Conservation (phyloP, 2,888 invertebrate species). For the Homarus gammarus region DNA sequence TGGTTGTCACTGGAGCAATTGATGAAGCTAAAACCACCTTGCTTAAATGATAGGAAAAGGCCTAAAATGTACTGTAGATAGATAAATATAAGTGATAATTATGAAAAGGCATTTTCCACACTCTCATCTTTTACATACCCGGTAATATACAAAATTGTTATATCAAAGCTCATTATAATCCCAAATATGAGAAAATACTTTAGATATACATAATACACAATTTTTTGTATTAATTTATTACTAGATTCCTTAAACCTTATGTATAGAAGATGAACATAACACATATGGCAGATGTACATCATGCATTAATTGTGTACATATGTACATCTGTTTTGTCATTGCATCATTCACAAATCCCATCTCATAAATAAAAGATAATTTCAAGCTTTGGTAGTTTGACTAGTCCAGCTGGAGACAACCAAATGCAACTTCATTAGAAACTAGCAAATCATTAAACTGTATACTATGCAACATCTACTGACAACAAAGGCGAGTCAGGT, state of each 20-base stretch:
- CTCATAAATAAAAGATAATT: neutral
- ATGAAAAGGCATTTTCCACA: too few relatives aligned
- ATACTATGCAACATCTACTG: neutral
- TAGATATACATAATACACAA: neutral
- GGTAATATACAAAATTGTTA: too few relatives aligned
- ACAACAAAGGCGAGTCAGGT: neutral
- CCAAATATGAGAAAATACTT: too few relatives aligned
- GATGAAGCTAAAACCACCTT: neutral
- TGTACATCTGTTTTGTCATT: neutral
- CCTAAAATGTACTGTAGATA: neutral
- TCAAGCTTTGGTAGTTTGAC: neutral
- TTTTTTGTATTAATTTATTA: too few relatives aligned
- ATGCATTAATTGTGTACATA: neutral
- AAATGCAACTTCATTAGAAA: neutral
- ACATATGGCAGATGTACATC: neutral
- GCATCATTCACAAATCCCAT: neutral
- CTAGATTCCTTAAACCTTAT: too few relatives aligned
- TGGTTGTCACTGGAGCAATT: neutral
- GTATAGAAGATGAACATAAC: too few relatives aligned
- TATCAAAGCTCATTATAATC: too few relatives aligned
- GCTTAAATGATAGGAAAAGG: neutral
- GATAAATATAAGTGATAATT: too few relatives aligned
- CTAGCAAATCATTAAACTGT: neutral
- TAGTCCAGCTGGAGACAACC: too few relatives aligned
- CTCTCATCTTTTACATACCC: too few relatives aligned